phyloP scores from a whole-genome alignment of 2,797 vertebrate genomes.

The Acanthis flammea region DNA sequence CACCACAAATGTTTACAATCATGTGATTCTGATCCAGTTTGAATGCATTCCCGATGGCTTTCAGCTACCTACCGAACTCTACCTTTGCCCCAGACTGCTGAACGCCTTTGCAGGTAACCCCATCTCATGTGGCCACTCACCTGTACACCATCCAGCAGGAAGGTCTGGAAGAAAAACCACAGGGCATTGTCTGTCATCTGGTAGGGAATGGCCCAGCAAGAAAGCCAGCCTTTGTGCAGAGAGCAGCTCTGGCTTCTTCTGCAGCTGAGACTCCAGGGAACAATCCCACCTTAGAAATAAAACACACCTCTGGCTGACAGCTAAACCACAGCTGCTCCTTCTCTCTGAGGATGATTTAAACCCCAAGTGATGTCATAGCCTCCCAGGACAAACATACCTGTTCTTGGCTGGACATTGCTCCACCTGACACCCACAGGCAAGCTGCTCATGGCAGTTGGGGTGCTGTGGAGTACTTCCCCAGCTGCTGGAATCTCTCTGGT shows the following conservation, averaged over 20 bases:
- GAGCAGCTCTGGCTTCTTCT: slow-evolving; percentile 23
- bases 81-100: neutral
- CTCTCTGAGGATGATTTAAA: accelerated
- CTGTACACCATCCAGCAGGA: slow-evolving; percentile 79
- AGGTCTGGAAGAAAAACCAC: slow-evolving; percentile 77
- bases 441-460: neutral
- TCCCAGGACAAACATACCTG: neutral
- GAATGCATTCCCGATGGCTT: neutral
- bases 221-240: slow-evolving; percentile 76
- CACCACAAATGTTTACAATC: neutral
- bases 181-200: slow-evolving; percentile 72
- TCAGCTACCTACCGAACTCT: neutral
- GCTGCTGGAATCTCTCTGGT: neutral
- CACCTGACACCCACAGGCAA: neutral
- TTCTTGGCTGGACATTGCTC: neutral
- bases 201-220: slow-evolving; percentile 75
- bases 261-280: slow-evolving; percentile 24
- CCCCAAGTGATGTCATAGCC: neutral
- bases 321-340: neutral
- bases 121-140: slow-evolving; percentile 10
- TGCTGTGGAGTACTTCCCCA: neutral
- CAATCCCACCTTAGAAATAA: neutral
- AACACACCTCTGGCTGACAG: neutral
- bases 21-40: neutral
- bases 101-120: neutral